Evolutionary conservation across 2,113 vertebrate species (phyloP).

Genomic region (Coturnix japonica): DNA sequence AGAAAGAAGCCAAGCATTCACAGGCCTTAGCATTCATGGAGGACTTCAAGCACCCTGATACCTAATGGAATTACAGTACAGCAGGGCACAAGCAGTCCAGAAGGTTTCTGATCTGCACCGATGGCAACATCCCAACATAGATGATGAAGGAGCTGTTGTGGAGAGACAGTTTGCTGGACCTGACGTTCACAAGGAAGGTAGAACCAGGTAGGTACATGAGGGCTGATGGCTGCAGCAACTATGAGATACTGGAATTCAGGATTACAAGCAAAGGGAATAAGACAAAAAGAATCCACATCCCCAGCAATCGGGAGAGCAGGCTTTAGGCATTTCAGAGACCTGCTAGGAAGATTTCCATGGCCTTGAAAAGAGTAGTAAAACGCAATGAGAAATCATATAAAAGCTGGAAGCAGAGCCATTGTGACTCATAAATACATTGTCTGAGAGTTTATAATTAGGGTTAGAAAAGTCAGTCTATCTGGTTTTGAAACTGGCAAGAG

Average conservation of each 20-base stretch:
- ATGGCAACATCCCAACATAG: background rate
- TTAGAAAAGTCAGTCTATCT: background rate
- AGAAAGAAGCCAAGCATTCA: background rate
- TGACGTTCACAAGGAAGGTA: background rate
- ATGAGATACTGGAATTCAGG: background rate
- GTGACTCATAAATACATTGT: background rate
- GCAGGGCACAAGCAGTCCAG: background rate
- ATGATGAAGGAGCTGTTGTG: background rate
- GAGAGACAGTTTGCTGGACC: background rate
- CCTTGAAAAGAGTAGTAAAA: background rate
- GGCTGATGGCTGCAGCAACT: too few relatives aligned
- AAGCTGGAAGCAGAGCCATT: background rate
- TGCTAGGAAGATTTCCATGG: background rate
- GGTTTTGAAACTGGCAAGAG: background rate
- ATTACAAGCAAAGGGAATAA: background rate
- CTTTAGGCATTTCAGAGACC: background rate
- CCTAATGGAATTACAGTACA: background rate
- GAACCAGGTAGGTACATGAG: background rate
- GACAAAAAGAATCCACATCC: background rate
- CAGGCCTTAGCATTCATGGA: background rate
- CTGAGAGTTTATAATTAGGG: background rate
- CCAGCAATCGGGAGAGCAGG: background rate
- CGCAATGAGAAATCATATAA: background rate
- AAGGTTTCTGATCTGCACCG: background rate
- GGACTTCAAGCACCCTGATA: rapidly evolving